phyloP scores from a whole-genome alignment of 2,888 invertebrate genomes.

The Paralinhomoeus sp. region DNA sequence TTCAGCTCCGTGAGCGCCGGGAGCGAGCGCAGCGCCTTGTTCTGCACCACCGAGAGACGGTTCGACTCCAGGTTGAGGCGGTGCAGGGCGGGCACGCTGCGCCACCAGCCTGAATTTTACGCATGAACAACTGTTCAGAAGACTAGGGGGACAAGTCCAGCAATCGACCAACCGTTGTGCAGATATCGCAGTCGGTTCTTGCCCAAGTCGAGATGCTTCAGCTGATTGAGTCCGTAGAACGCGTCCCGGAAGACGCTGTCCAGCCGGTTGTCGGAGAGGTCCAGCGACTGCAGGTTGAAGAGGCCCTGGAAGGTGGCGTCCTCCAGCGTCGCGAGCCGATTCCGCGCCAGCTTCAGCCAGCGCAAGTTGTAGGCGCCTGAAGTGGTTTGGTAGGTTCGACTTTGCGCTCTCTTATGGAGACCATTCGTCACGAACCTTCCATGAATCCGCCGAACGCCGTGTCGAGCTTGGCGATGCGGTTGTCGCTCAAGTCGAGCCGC shows the following conservation, averaged over 20 bases:
- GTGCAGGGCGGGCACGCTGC: neutral
- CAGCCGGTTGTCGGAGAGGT: slow-evolving; percentile 24
- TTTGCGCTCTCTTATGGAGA: slow-evolving; percentile 4
- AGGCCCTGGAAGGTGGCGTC: slow-evolving; percentile 27
- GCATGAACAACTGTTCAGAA: no score
- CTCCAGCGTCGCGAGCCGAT: slow-evolving; percentile 25
- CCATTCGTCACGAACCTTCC: no score
- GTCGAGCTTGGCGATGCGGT: slow-evolving; percentile 25
- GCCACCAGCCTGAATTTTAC: slow-evolving; percentile 5
- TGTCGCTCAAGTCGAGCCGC: slow-evolving; percentile 24
- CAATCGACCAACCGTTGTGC: no score
- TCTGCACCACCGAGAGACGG: slow-evolving; percentile 2
- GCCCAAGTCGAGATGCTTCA: no score
- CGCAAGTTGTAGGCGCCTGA: slow-evolving; percentile 23
- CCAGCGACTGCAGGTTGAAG: slow-evolving; percentile 20
- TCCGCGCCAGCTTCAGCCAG: slow-evolving; percentile 24
- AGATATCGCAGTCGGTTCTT: no score
- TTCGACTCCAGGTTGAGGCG: slow-evolving; percentile 3
- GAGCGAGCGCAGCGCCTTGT: slow-evolving; percentile 1
- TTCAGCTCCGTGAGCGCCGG: slow-evolving; percentile 1
- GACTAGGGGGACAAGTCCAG: no score
- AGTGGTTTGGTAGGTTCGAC: no score
- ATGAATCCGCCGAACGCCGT: slow-evolving; percentile 8
- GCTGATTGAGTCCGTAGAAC: no score
- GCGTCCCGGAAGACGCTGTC: slow-evolving; percentile 8